phyloP scores from a whole-genome alignment of 2,888 invertebrate species.

The Venusia cambrica region DNA sequence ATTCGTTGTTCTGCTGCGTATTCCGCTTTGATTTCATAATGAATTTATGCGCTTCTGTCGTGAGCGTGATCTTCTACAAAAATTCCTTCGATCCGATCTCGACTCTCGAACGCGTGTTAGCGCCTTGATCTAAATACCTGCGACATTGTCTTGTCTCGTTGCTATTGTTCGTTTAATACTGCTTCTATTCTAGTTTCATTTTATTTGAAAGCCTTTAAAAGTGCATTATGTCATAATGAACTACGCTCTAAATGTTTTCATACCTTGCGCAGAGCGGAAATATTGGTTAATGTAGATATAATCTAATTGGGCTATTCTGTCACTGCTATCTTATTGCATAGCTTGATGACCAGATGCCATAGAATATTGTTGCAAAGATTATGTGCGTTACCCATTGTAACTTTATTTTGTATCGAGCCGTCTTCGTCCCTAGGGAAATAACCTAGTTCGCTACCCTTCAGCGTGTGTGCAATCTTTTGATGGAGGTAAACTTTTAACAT shows the following conservation, averaged over 20 bases:
- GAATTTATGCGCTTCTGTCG: slow-evolving; percentile 57
- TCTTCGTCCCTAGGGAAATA: slow-evolving; percentile 51
- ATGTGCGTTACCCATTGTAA: slow-evolving; percentile 18
- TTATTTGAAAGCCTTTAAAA: slow-evolving; percentile 31
- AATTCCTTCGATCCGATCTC: slow-evolving; percentile 72
- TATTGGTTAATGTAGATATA: slow-evolving; percentile 1
- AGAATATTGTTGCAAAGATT: slow-evolving; percentile 17
- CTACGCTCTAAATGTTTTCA: slow-evolving; percentile 5
- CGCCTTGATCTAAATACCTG: slow-evolving; percentile 81
- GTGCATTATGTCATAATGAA: slow-evolving; percentile 12
- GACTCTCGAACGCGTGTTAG: slow-evolving; percentile 74
- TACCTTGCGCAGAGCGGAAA: slow-evolving; percentile 1
- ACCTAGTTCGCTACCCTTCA: slow-evolving; percentile 51
- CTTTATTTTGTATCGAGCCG: slow-evolving; percentile 20
- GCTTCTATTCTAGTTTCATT: slow-evolving; percentile 44
- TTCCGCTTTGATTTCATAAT: slow-evolving; percentile 55
- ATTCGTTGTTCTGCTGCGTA: slow-evolving; percentile 36
- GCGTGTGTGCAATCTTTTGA: slow-evolving; percentile 41
- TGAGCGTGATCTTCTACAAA: slow-evolving; percentile 70
- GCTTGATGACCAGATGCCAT: slow-evolving; percentile 15
- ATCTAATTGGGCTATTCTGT: slow-evolving; percentile 9
- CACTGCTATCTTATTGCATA: slow-evolving; percentile 5
- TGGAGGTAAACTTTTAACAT: no score
- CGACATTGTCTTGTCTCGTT: slow-evolving; percentile 72
- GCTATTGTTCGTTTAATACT: slow-evolving; percentile 56